Percentiles rank a stretch among this genome's conserved stretches.
Conservation (phyloP, 2,888 invertebrate species). For the Eurytoma californica region DNA sequence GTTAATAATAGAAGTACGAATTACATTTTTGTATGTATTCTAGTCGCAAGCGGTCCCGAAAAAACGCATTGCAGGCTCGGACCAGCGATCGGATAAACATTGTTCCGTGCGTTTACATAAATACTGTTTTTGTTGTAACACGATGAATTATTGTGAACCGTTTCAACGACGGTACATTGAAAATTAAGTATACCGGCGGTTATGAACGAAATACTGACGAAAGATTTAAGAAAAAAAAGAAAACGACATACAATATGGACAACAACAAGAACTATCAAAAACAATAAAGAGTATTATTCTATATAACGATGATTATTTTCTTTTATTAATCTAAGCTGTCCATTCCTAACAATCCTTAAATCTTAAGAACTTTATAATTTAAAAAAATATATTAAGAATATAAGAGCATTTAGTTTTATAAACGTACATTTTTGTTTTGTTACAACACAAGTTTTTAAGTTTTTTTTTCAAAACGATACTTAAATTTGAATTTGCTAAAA, state of each 20-base stretch:
- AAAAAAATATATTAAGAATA: no score
- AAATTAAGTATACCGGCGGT: constrained; percentile 47
- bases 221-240: constrained; percentile 53
- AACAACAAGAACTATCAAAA: constrained; percentile 73
- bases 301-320: constrained; percentile 66
- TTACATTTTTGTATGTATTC: constrained; percentile 63
- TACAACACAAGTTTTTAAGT: not conserved
- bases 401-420: not conserved
- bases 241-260: constrained; percentile 71
- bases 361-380: not conserved
- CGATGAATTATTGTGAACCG: constrained; percentile 53
- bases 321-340: constrained; percentile 4
- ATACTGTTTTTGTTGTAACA: constrained; percentile 54
- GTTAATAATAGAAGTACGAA: constrained; percentile 32
- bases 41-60: constrained; percentile 70
- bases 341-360: not conserved
- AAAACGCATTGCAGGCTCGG: constrained; percentile 53
- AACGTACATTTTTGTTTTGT: not conserved
- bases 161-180: constrained; percentile 44
- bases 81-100: constrained; percentile 56
- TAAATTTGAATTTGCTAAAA: no score
- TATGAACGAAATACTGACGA: constrained; percentile 45
- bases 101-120: constrained; percentile 50
- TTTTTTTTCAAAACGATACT: no score
- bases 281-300: constrained; percentile 76